Evolutionary conservation across 2,113 vertebrate species (phyloP).

Genomic region (Hepsetus odoe): DNA sequence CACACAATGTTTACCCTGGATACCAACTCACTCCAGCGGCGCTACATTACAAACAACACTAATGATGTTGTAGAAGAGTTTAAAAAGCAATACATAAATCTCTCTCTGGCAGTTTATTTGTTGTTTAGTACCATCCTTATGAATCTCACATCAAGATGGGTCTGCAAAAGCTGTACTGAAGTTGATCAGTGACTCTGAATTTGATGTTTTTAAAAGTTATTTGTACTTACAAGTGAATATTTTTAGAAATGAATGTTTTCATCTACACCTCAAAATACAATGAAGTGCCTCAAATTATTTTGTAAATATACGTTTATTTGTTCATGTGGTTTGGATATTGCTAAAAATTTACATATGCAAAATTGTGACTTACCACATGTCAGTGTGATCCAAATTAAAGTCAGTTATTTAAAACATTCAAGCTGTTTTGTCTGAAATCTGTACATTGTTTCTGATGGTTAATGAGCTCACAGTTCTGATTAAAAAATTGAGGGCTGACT

Average conservation of each 20-base stretch:
- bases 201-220: constrained; percentile 14
- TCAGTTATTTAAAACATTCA: neutral
- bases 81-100: neutral
- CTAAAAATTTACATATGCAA: neutral
- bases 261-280: neutral
- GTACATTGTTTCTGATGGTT: neutral
- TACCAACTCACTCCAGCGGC: neutral
- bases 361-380: neutral
- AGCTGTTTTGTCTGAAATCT: neutral
- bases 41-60: neutral
- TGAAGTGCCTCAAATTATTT: constrained; percentile 18
- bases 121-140: neutral
- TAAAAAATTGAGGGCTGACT: too few species aligned
- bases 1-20: neutral
- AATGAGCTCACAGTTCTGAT: too few species aligned
- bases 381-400: neutral
- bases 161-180: neutral
- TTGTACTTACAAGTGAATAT: neutral
- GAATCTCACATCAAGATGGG: neutral
- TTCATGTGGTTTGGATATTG: constrained; percentile 4
- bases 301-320: constrained; percentile 38
- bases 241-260: neutral
- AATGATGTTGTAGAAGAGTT: neutral
- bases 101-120: neutral
- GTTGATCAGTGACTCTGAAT: neutral